Conservation (phyloP, 2,888 invertebrate genomes). For the Thereva nobilitata region DNA sequence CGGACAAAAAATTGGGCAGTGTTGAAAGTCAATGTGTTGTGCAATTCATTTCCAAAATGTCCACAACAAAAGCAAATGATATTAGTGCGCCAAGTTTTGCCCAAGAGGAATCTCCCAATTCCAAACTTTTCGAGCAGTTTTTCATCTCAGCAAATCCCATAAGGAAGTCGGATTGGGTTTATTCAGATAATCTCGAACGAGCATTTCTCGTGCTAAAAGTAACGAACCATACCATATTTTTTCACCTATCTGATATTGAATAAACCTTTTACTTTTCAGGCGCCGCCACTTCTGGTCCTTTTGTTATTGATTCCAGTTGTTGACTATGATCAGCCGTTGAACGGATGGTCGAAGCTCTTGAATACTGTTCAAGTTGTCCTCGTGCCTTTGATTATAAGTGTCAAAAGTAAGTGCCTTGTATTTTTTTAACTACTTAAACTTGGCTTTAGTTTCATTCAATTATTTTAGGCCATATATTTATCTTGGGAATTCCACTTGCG, state of each 20-base stretch:
- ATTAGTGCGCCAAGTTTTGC: neutral
- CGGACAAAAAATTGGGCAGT: too few species aligned
- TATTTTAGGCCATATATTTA: too few species aligned
- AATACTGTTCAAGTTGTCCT: slow-evolving; percentile 60
- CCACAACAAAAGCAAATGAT: too few species aligned
- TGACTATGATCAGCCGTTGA: slow-evolving; percentile 58
- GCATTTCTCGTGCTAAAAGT: slow-evolving; percentile 37
- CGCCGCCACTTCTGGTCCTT: slow-evolving; percentile 61
- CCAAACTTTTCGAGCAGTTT: slow-evolving; percentile 37
- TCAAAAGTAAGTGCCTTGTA: neutral
- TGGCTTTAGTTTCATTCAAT: too few species aligned
- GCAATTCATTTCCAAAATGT: neutral
- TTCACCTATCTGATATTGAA: neutral
- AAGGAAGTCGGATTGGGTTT: slow-evolving; percentile 35
- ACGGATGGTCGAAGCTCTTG: slow-evolving; percentile 65
- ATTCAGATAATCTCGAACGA: slow-evolving; percentile 20
- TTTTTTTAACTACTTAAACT: too few species aligned
- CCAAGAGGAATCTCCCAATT: slow-evolving; percentile 17
- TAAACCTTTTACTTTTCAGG: slow-evolving; percentile 50
- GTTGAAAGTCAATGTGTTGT: too few species aligned
- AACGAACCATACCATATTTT: slow-evolving; percentile 1
- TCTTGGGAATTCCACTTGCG: neutral
- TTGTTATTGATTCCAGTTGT: slow-evolving; percentile 64
- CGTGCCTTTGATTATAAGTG: neutral
- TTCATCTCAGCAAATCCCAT: slow-evolving; percentile 38